Evolutionary conservation across 2,113 vertebrate genomes (phyloP), one percentile per base, ranked within the genome.

Genomic region (Cyprichromis sp.): DNA sequence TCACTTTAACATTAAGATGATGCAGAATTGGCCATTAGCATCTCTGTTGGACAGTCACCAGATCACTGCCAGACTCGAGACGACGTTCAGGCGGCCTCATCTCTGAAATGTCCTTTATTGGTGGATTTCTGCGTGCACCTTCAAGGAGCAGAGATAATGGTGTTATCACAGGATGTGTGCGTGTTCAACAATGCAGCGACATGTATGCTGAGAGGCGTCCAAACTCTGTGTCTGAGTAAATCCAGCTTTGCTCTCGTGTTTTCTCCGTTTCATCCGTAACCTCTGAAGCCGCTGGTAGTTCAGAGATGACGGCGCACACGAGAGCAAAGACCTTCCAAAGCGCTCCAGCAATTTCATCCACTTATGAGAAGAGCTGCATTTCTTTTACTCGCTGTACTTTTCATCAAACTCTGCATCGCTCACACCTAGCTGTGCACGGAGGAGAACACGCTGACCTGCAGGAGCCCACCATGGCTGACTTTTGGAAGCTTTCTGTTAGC

Each of bases 171-270:
- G 66, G 8, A 24, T 2, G 9, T 9, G n/a, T 45, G 40, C 7
- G 24, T 45, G 68, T 42, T 45, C 21, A 73, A 6, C 66, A 45
- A 26, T 26, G 21, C 40, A 24, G 68, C 1, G 21, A 7, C 12
- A 6, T 9, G 40, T 16, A 5, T 17, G 68, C 40, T 73, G 68
- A 45, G 21, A 73, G 21, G 66, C 14, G 3, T 59, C 36, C 38
- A 40, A 24, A 2, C 38, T 40, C n/a, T 7, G 4, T 6, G 1
- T 42, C 21, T 45, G 40, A 73, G 68, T 45, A 26, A 73, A 73
- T 16, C 21, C 38, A 73, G 38, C 40, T 2, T 0, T 3, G 16
- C 9, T 47, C 38, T 1, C 57, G 8, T 61, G 8, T 9, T 31
- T 31, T 17, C 14, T 31, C 59, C 3, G 2, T 11, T 73, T 47